A percentile compares a stretch with the other conserved stretches of the same genome.
Evolutionary conservation across 2,888 invertebrate genomes (phyloP).

Genomic region (Caenorhabditis parvicauda): DNA sequence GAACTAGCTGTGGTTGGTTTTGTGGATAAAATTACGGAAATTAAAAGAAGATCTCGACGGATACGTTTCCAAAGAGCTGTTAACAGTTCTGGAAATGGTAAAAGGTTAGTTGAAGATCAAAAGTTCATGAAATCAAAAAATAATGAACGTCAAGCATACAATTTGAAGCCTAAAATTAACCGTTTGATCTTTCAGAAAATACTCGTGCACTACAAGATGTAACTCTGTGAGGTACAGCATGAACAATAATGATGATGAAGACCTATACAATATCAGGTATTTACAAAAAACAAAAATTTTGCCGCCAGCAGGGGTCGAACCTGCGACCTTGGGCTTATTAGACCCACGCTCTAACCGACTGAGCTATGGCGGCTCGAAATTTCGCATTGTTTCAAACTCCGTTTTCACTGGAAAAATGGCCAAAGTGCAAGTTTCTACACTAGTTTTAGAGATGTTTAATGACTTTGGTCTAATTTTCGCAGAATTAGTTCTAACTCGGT

Average conservation of each 20-base stretch:
- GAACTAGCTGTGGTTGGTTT: slow-evolving; percentile 61
- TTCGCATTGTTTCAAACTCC: background rate
- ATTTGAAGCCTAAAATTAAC: background rate
- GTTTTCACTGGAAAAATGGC: background rate
- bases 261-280: slow-evolving; percentile 26
- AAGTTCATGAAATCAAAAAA: background rate
- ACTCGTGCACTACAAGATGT: slow-evolving; percentile 25
- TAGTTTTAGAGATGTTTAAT: too few species aligned
- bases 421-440: too few species aligned
- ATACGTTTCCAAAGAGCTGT: slow-evolving; percentile 33
- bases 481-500: background rate
- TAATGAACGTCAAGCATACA: background rate
- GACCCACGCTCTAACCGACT: slow-evolving; percentile 61
- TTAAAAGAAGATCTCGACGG: slow-evolving; percentile 33
- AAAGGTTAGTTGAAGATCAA: slow-evolving; percentile 20
- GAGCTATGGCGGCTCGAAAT: slow-evolving; percentile 44
- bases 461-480: background rate
- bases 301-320: slow-evolving; percentile 56
- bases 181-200: slow-evolving; percentile 19
- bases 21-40: slow-evolving; percentile 55
- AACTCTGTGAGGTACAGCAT: slow-evolving; percentile 29
- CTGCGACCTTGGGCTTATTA: slow-evolving; percentile 60
- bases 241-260: slow-evolving; percentile 38
- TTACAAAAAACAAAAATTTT: slow-evolving; percentile 41
- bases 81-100: slow-evolving; percentile 23